phyloP scores from a whole-genome alignment of 2,113 vertebrate species.

The Danio rerio region DNA sequence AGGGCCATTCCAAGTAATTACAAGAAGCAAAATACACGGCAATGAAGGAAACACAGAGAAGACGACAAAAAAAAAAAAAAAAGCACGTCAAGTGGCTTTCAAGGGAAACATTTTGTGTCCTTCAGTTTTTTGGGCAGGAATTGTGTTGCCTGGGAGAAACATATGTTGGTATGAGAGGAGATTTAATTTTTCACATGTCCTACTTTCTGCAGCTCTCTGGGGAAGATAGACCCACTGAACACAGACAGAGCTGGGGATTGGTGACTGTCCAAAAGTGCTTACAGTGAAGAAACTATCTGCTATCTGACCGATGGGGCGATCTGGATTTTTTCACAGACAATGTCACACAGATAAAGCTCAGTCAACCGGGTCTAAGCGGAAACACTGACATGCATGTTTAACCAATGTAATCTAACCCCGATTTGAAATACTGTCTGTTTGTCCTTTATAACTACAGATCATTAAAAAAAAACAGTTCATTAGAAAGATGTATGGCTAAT shows the following conservation, averaged over 20 bases:
- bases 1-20: constrained; percentile 55
- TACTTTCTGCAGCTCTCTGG: constrained; percentile 66
- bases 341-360: constrained; percentile 20
- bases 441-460: neutral
- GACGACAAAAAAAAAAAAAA: neutral
- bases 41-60: neutral
- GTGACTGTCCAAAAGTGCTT: constrained; percentile 47
- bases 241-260: constrained; percentile 36
- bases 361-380: neutral
- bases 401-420: neutral
- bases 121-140: constrained; percentile 40
- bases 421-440: neutral
- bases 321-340: constrained; percentile 20
- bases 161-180: constrained; percentile 76
- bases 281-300: constrained; percentile 22
- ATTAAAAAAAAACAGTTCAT: neutral
- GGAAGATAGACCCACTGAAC: constrained; percentile 45
- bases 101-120: constrained; percentile 44
- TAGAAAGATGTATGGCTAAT: neutral
- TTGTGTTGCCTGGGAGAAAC: constrained; percentile 64
- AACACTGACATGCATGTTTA: neutral
- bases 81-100: neutral
- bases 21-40: constrained; percentile 47
- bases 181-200: constrained; percentile 80
- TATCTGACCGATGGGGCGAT: constrained; percentile 37